Conservation (phyloP, 1,140 invertebrate species). For the Oscheius sp. region DNA sequence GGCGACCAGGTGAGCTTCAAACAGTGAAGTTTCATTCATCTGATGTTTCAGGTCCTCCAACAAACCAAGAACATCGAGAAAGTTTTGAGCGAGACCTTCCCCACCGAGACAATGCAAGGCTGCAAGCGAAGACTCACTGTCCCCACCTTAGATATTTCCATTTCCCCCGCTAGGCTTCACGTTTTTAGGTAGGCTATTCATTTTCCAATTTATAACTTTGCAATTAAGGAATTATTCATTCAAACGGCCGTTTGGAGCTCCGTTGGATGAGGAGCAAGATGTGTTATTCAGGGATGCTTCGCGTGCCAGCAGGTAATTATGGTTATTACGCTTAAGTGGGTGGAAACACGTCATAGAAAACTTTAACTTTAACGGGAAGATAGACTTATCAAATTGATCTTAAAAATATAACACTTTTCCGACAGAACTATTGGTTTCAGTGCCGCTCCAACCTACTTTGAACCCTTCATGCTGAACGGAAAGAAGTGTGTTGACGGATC, state of each 20-base stretch:
- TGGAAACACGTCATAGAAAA: too few relatives aligned
- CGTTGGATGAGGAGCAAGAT: constrained; percentile 37
- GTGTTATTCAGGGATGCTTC: constrained; percentile 53
- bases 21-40: neutral
- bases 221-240: constrained; percentile 34
- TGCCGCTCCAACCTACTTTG: constrained; percentile 56
- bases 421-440: too few relatives aligned
- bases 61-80: constrained; percentile 50
- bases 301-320: constrained; percentile 48
- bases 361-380: too few relatives aligned
- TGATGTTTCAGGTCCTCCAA: neutral
- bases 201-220: constrained; percentile 21
- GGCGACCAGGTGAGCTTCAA: constrained; percentile 49
- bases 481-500: constrained; percentile 50
- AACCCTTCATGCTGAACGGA: constrained; percentile 45
- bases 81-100: constrained; percentile 42
- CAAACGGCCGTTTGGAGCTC: constrained; percentile 21
- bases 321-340: too few relatives aligned
- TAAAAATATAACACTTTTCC: too few relatives aligned
- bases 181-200: constrained; percentile 47
- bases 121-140: constrained; percentile 46
- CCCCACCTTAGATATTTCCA: constrained; percentile 48
- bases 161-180: constrained; percentile 47
- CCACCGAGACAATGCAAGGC: constrained; percentile 41
- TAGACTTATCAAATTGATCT: too few relatives aligned